A percentile compares a stretch with the other conserved stretches of the same genome.
phyloP scores from a whole-genome alignment of 2,113 vertebrate species.

The Hyaena hyaena region DNA sequence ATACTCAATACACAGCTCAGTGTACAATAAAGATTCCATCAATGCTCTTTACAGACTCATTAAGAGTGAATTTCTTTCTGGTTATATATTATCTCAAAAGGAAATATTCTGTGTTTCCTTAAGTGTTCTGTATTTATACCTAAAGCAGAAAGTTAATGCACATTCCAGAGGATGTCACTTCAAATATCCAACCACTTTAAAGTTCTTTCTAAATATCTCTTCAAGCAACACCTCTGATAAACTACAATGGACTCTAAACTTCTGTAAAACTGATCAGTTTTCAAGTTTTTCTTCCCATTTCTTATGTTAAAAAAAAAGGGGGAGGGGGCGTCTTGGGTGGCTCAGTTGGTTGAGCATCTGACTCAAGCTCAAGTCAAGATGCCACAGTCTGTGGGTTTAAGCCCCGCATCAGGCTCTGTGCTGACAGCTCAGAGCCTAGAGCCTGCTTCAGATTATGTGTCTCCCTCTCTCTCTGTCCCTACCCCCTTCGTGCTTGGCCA shows the following conservation, averaged over 20 bases:
- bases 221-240: neutral
- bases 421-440: no score
- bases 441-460: no score
- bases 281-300: neutral
- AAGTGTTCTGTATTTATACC: neutral
- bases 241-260: neutral
- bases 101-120: constrained; percentile 32
- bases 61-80: constrained; percentile 16
- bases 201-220: neutral
- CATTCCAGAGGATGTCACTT: neutral
- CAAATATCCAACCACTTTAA: neutral
- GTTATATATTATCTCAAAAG: neutral
- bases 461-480: no score
- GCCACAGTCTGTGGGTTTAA: no score
- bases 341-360: no score
- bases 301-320: neutral
- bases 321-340: no score
- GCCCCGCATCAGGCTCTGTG: no score
- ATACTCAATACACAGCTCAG: neutral
- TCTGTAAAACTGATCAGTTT: neutral
- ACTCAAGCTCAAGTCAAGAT: no score
- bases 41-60: neutral
- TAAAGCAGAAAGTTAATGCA: neutral
- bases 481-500: no score
- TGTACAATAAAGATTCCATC: neutral